Conservation (phyloP, 2,888 invertebrate species). For the Stenurella melanura region DNA sequence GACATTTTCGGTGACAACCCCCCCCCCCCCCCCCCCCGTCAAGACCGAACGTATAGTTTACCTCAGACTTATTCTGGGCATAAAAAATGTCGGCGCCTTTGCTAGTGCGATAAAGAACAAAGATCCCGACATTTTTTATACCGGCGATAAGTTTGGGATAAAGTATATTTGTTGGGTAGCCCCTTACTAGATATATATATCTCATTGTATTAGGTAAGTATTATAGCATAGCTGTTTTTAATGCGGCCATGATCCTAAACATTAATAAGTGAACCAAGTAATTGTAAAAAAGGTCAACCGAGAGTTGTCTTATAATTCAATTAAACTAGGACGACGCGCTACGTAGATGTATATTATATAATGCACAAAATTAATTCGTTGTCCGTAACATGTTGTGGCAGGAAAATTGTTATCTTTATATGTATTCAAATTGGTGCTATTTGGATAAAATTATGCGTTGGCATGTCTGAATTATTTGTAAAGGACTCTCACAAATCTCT, state of each 20-base stretch:
- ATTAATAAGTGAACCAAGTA: not conserved
- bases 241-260: not conserved
- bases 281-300: not conserved
- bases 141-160: too few relatives aligned
- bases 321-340: not conserved
- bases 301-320: not conserved
- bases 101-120: too few relatives aligned
- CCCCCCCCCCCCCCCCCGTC: too few relatives aligned
- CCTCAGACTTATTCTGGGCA: too few relatives aligned
- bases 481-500: constrained; percentile 34
- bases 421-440: constrained; percentile 48
- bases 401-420: constrained; percentile 34
- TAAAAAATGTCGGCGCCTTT: too few relatives aligned
- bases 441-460: constrained; percentile 48
- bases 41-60: too few relatives aligned
- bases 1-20: too few relatives aligned
- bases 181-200: too few relatives aligned
- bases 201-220: too few relatives aligned
- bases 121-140: too few relatives aligned
- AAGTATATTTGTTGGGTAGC: too few relatives aligned
- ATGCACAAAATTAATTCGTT: constrained; percentile 37
- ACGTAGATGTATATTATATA: constrained; percentile 19
- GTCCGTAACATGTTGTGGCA: constrained; percentile 21
- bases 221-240: too few relatives aligned
- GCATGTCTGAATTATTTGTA: constrained; percentile 44